phyloP scores from a whole-genome alignment of 2,113 vertebrate genomes.

The Cheirogaleus medius region DNA sequence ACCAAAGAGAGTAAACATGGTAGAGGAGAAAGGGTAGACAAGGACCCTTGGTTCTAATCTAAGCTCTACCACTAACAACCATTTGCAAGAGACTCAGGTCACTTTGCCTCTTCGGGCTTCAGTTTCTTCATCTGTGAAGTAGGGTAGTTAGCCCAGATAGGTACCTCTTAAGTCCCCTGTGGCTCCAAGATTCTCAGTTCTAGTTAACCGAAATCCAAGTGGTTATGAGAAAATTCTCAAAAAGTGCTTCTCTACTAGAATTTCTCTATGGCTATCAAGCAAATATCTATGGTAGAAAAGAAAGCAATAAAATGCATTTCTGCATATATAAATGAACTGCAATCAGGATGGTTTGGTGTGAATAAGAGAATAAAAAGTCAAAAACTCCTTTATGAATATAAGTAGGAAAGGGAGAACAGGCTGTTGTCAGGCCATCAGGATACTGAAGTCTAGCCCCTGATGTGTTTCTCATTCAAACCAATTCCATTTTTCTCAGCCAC shows the following conservation, averaged over 20 bases:
- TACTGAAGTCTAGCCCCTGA: neutral
- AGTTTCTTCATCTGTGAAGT: neutral
- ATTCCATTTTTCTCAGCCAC: neutral
- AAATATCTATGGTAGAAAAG: neutral
- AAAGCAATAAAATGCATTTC: neutral
- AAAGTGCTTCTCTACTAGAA: neutral
- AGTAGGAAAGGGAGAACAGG: neutral
- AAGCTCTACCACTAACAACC: neutral
- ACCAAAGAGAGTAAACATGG: neutral
- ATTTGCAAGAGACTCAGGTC: neutral
- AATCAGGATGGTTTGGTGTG: neutral
- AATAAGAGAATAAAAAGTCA: neutral
- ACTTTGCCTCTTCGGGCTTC: neutral
- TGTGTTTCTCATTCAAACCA: neutral
- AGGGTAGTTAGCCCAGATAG: neutral
- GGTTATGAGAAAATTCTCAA: neutral
- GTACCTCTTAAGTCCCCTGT: neutral
- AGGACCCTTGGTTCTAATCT: neutral
- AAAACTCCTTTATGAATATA: neutral
- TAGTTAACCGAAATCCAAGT: neutral
- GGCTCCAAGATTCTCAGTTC: neutral
- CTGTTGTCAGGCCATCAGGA: neutral
- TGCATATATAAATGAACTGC: neutral
- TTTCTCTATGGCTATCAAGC: neutral
- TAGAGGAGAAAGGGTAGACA: neutral